Base-by-base conservation (phyloP, 2,797 vertebrate species). In the Lates japonicus region DNA sequence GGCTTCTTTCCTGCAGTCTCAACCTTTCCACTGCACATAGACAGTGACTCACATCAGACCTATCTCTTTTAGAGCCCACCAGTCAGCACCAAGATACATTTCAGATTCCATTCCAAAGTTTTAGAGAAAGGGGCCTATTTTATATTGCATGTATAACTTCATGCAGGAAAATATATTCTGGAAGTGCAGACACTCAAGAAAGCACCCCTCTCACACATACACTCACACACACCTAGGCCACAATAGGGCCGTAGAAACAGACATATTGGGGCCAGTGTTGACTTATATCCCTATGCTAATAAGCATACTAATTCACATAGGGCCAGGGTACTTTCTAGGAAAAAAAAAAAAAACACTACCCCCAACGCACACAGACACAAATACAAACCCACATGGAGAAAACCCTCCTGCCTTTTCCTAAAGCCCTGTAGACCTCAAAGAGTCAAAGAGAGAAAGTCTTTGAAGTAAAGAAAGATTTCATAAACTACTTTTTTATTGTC, bases 281-380 rank as follows among this genome's bases (percentile, higher is more conserved):
- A 96, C 94, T 95, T 95, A 96, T 95, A 95, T 95, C 92, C 93
- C 79, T 95, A 96, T 96, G 95, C 95, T 94, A 95, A 96, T 95
- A 92, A 90, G 92, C 87, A 87, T 88, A 91, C 87, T 94, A 94
- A 95, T 95, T 93, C 85, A 75, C 84, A 88, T 44, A 85, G 78
- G 86, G 76, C 67, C 44, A 46, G 13, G 42, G 54, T 86, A 88
- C 74, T 58, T 87, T 88, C 33, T 22, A 37, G 31, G 31, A 51
- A 81, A 71, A 85, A 81, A 74, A 44, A 22, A 48, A 22, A 39
- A 57, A 44, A 70, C 57, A 35, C 41, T 9, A 25, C 49, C 37
- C 58, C 46, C 60, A 31, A 75, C 59, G 62, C 13, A 37, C 44
- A 70, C 5, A 22, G 51, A 79, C 41, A 70, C 59, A 77, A 41